phyloP scores from a whole-genome alignment of 1,140 invertebrate genomes.

The Trichonephila clavata region DNA sequence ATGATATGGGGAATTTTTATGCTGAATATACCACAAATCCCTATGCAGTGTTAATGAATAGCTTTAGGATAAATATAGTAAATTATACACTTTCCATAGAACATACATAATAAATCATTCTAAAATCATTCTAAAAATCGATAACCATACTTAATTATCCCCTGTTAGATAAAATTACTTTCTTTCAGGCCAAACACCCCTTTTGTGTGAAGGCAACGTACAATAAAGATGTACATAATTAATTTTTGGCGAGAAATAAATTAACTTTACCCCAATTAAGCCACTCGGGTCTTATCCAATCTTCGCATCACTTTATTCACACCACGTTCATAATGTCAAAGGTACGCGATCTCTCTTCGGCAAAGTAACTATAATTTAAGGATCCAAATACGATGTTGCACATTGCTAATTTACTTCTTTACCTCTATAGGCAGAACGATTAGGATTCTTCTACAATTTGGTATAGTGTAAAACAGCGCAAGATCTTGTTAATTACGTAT shows the following conservation, averaged over 20 bases:
- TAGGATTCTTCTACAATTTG: background rate
- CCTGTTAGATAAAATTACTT: background rate
- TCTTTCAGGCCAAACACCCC: background rate
- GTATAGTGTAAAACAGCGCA: background rate
- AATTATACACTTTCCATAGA: background rate
- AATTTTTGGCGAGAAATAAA: conserved; percentile 17
- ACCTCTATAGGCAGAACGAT: conserved; percentile 6
- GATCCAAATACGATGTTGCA: background rate
- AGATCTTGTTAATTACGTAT: conserved; percentile 28
- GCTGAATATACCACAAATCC: no score
- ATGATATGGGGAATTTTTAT: no score
- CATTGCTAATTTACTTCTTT: background rate
- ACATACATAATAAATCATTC: background rate
- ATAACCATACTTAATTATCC: background rate
- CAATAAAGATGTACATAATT: background rate
- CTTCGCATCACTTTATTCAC: background rate
- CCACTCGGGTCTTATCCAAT: background rate
- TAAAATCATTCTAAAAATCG: background rate
- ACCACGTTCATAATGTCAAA: background rate
- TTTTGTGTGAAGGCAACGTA: background rate
- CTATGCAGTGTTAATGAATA: no score
- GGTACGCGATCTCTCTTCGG: background rate
- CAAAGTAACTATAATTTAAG: background rate
- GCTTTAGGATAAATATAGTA: no score
- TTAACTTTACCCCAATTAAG: conserved; percentile 14